Evolutionary conservation across 2,888 invertebrate species (phyloP).

Genomic region (Oscheius sp.): DNA sequence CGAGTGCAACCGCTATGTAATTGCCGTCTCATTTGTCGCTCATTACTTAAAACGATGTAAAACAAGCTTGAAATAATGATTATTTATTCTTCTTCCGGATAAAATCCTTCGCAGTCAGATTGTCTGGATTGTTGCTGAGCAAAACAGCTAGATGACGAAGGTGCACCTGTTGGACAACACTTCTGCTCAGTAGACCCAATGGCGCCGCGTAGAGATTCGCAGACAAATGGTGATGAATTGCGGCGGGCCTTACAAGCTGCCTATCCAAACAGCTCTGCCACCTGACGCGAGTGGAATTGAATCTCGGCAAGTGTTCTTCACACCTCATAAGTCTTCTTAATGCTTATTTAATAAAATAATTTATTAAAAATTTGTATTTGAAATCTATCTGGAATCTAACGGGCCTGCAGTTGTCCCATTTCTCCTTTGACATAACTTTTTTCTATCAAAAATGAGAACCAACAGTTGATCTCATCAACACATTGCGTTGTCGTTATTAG

Average conservation of each 20-base stretch:
- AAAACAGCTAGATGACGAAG: neutral
- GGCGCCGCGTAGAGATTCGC: slow-evolving; percentile 21
- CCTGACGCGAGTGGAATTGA: neutral
- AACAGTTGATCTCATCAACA: slow-evolving; percentile 26
- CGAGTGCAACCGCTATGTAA: slow-evolving; percentile 45
- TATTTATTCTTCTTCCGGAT: neutral
- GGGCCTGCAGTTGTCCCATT: too few relatives aligned
- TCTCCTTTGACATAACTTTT: neutral
- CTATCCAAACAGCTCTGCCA: slow-evolving; percentile 23
- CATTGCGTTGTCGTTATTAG: slow-evolving; percentile 24
- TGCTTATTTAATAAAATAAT: neutral
- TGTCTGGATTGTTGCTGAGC: too few relatives aligned
- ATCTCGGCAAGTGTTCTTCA: neutral
- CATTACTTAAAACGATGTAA: slow-evolving; percentile 39
- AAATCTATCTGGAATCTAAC: neutral
- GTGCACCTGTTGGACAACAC: too few relatives aligned
- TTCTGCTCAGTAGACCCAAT: neutral
- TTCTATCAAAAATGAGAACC: neutral
- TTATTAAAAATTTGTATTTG: neutral
- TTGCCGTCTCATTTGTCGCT: slow-evolving; percentile 52
- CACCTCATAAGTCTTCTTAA: neutral
- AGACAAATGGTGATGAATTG: slow-evolving; percentile 31
- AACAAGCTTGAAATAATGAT: slow-evolving; percentile 8
- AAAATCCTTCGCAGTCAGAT: too few relatives aligned
- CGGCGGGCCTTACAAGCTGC: slow-evolving; percentile 21